Base-by-base conservation (phyloP, 1,140 invertebrate genomes). In the Geopemphigus sp. region DNA sequence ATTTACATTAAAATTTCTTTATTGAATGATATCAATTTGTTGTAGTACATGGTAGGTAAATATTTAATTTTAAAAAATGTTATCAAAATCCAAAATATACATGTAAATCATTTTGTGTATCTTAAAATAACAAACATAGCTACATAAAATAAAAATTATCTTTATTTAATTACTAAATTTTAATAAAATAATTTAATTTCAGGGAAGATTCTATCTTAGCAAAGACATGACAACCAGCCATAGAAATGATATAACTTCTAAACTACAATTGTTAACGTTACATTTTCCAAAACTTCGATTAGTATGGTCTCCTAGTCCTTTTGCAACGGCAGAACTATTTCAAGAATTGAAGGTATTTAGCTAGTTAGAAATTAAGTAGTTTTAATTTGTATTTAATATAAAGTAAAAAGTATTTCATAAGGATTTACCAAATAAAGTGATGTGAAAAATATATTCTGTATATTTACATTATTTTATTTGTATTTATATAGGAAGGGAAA, bases 271-370 rank as follows among this genome's bases (percentile, higher is more conserved):
- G n/a, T 87, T 99, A 0, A 98, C 96, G 0, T 87, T 98, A 82
- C 95, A 98, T 86, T 98, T 98, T 87, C 96, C 97, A 10, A 91
- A 92, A 83, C 87, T 99, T 39, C 91, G 94, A 82, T 87, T 98
- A 11, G 91, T 99, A 17, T 99, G 97, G 97, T 98, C 95, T 50
- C 94, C 94, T 6, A 96, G 92, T 85, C 95, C 97, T 0, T 94
- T 95, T 86, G 95, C 95, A 24, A 96, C 95, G 22, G 95, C 96
- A 0, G 95, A 98, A 87, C 86, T 98, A 47, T 98, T 99, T 87
- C 94, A 97, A 85, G 93, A 95, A 86, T 85, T 95, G 12, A 95
- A 93, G 87, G 89, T 90, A 84, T 83, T 80, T 53, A 19, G 19
- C 63, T 26, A 1, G 0, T 47, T 24, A 2, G 2, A 32, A 66